Percentiles rank a stretch among this genome's conserved stretches.
Conservation (phyloP, 1,140 invertebrate genomes). For the Drosophila melanogaster region Release_6_plus_ISO1_MT NT_033777.3:23264501-23265000, state of each 20-base stretch:
- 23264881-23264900: slow-evolving; percentile 75
- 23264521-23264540: slow-evolving; percentile 70
- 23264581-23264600: slow-evolving; percentile 43
- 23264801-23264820: slow-evolving; percentile 63
- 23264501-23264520: slow-evolving; percentile 79
- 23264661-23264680: slow-evolving; percentile 42
- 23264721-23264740: slow-evolving; percentile 11
- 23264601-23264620: slow-evolving; percentile 43
- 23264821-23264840: slow-evolving; percentile 61
- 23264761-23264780: slow-evolving; percentile 48
- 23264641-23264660: slow-evolving; percentile 39
- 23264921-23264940: slow-evolving; percentile 40
- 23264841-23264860: slow-evolving; percentile 22
- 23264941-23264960: slow-evolving; percentile 68
- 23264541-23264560: slow-evolving; percentile 27
- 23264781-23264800: slow-evolving; percentile 61
- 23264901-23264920: slow-evolving; percentile 69
- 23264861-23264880: slow-evolving; percentile 65
- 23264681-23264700: slow-evolving; percentile 30
- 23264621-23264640: slow-evolving; percentile 38
- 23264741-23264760: slow-evolving; percentile 24
- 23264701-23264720: slow-evolving; percentile 21
- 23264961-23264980: slow-evolving; percentile 37
- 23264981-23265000: slow-evolving; percentile 69
- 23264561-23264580: slow-evolving; percentile 58